Evolutionary conservation across 2,113 vertebrate species (phyloP).

Genomic region (Hyaena hyaena): DNA sequence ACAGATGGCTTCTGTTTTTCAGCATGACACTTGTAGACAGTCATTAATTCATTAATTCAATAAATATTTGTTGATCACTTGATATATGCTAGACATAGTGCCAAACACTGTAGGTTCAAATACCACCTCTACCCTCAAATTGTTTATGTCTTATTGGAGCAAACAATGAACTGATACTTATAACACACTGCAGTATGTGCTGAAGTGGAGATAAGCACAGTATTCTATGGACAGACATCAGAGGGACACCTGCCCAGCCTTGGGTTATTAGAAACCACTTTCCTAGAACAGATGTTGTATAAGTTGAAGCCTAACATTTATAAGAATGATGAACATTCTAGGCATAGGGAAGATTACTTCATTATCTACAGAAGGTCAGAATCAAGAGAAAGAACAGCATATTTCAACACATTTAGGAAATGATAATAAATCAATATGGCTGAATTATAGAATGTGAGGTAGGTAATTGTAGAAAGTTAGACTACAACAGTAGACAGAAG

Average conservation of each 20-base stretch:
- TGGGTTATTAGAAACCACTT: conserved; percentile 3
- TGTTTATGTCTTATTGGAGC: not conserved
- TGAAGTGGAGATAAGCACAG: not conserved
- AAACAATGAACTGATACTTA: conserved; percentile 14
- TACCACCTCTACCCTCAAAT: not conserved
- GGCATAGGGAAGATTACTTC: not conserved
- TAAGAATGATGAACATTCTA: conserved; percentile 30
- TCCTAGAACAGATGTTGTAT: not conserved
- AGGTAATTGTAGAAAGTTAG: not conserved
- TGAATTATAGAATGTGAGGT: not conserved
- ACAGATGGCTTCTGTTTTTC: conserved; percentile 73
- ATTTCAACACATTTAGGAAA: conserved; percentile 26
- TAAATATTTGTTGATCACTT: conserved; percentile 72
- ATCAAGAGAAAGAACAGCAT: not conserved
- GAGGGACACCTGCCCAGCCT: not conserved
- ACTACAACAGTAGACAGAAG: not conserved
- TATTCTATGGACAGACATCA: not conserved
- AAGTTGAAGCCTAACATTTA: not conserved
- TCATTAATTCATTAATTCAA: conserved; percentile 74
- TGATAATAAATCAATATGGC: not conserved
- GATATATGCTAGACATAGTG: conserved; percentile 28
- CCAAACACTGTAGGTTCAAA: not conserved
- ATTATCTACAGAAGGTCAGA: conserved; percentile 3
- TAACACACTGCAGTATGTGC: not conserved
- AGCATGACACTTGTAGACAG: conserved; percentile 62